phyloP scores from a whole-genome alignment of 2,113 vertebrate species.

The Dipodomys spectabilis region DNA sequence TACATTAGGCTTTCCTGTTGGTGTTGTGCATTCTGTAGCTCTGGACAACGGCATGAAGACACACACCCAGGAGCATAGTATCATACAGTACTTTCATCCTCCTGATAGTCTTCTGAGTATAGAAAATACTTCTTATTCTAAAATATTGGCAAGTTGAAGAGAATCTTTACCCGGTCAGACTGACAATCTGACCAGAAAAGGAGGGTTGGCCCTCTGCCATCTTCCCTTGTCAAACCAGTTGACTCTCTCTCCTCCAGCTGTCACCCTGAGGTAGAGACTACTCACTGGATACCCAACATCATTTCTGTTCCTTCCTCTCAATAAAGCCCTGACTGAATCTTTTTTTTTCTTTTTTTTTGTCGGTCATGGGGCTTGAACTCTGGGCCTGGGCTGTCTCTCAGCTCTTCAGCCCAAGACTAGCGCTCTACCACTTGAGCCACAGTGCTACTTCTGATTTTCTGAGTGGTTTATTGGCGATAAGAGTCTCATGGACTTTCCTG shows the following conservation, averaged over 20 bases:
- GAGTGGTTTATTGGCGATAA: too few relatives aligned
- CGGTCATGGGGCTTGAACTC: too few relatives aligned
- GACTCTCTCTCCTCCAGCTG: neutral
- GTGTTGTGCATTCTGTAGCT: neutral
- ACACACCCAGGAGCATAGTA: neutral
- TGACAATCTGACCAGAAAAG: neutral
- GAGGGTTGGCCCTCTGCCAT: neutral
- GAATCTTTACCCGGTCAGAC: neutral
- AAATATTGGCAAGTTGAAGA: neutral
- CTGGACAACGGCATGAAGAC: neutral
- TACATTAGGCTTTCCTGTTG: neutral
- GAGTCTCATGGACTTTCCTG: too few relatives aligned
- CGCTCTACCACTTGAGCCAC: too few relatives aligned
- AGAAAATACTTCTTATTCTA: neutral
- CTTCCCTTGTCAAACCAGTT: conserved; percentile 5
- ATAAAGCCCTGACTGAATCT: neutral
- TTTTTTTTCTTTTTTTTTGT: too few relatives aligned
- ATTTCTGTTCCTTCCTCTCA: neutral
- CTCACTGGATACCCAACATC: neutral
- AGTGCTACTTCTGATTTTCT: too few relatives aligned
- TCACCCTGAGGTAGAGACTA: neutral
- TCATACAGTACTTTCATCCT: neutral
- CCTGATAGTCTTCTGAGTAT: neutral
- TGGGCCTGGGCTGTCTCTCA: too few relatives aligned
- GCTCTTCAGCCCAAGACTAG: too few relatives aligned